phyloP scores from a whole-genome alignment of 1,140 invertebrate genomes.

The Lysiphlebus fabarum region DNA sequence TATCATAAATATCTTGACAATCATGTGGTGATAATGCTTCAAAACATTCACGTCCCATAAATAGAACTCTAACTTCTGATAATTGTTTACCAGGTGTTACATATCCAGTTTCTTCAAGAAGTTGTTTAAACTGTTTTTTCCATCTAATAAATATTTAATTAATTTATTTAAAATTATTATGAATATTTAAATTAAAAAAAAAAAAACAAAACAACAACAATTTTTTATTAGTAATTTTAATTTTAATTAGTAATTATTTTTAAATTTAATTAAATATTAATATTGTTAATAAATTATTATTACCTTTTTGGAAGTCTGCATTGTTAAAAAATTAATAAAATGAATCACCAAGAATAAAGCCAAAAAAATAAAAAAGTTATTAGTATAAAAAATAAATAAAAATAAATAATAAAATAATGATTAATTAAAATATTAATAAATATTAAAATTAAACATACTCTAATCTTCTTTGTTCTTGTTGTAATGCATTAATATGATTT shows the following conservation, averaged over 20 bases:
- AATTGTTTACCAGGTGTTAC: slow-evolving; percentile 90
- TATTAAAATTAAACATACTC: slow-evolving; percentile 70
- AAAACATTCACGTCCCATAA: slow-evolving; percentile 94
- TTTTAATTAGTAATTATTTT: slow-evolving; percentile 4
- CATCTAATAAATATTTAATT: slow-evolving; percentile 57
- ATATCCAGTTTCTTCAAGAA: slow-evolving; percentile 91
- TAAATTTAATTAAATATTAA: slow-evolving; percentile 7
- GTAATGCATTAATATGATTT: slow-evolving; percentile 85
- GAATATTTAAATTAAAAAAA: too few relatives aligned
- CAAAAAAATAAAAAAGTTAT: slow-evolving; percentile 42
- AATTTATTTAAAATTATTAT: background rate
- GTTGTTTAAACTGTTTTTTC: slow-evolving; percentile 89
- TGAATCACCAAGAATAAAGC: slow-evolving; percentile 53
- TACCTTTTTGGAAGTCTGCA: slow-evolving; percentile 57
- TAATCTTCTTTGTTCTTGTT: slow-evolving; percentile 84
- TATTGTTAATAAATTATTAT: slow-evolving; percentile 25
- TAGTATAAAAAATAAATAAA: slow-evolving; percentile 12
- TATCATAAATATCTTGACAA: slow-evolving; percentile 90
- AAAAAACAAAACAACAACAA: slow-evolving; percentile 23
- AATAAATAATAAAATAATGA: background rate
- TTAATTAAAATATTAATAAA: too few relatives aligned
- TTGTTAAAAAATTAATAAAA: slow-evolving; percentile 34
- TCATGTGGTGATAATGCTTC: slow-evolving; percentile 87
- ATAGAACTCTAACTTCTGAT: slow-evolving; percentile 87
- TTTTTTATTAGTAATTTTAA: background rate